These are phyloP conservation scores for Linepithema humile DNA, from an alignment of 1,140 invertebrate species.

Conservation along the genomic window DNA sequence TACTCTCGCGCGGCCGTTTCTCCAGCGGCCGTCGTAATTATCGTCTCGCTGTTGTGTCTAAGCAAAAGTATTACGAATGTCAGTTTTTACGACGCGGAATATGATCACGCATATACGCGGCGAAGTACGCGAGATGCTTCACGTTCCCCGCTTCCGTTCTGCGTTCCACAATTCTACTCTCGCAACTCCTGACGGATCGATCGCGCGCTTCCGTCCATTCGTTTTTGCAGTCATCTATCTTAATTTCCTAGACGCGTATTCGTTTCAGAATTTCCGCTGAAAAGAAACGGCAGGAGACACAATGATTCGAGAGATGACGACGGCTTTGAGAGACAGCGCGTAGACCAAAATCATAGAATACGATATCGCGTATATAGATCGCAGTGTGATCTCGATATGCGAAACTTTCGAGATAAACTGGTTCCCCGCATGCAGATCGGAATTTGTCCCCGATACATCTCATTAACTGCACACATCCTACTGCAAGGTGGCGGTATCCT, in stretches of 20 bases:
- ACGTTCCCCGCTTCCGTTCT: conserved; percentile 56
- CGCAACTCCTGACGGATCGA: conserved; percentile 17
- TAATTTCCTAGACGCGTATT: not conserved
- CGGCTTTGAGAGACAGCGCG: not conserved
- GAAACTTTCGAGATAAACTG: conserved; percentile 75
- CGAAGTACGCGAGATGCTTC: conserved; percentile 1
- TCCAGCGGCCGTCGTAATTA: not conserved
- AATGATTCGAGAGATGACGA: not conserved
- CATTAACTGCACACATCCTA: conserved; percentile 70
- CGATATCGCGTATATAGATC: conserved; percentile 51
- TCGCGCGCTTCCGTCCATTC: conserved; percentile 30
- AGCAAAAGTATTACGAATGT: not conserved
- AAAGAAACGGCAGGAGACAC: not conserved
- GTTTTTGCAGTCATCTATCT: conserved; percentile 32
- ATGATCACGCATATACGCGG: not conserved
- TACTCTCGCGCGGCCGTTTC: not conserved
- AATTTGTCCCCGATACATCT: conserved; percentile 77
- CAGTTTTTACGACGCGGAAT: conserved; percentile 13
- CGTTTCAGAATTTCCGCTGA: conserved; percentile 31
- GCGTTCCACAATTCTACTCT: conserved; percentile 55
- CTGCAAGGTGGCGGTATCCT: conserved; percentile 41
- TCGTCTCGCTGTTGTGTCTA: not conserved
- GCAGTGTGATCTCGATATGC: conserved; percentile 61
- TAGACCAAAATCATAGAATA: conserved; percentile 9
- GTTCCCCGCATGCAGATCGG: conserved; percentile 65